Percentiles rank a stretch among this genome's conserved stretches.
Evolutionary conservation across 2,113 vertebrate species (phyloP).

Genomic region (Cavia aperea): DNA sequence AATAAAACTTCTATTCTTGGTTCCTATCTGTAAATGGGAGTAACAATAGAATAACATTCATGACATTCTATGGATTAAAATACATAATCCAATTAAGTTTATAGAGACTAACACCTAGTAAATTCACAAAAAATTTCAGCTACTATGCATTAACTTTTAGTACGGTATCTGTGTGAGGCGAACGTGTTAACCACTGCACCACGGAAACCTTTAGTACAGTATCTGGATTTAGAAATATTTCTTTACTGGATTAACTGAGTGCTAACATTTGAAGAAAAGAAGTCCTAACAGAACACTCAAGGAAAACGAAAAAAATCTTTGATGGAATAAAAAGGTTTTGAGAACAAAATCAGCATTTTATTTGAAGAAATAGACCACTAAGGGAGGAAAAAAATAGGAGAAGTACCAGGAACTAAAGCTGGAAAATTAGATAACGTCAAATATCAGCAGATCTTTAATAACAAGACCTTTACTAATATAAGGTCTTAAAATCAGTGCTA

Average conservation of each 20-base stretch:
- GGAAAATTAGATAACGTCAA: not conserved
- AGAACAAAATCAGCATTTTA: slow-evolving; percentile 15
- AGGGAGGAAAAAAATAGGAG: not conserved
- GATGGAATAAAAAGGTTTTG: not conserved
- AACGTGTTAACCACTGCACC: too few species aligned
- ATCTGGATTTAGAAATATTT: not conserved
- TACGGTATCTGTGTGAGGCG: not conserved
- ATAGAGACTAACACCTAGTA: not conserved
- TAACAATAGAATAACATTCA: not conserved
- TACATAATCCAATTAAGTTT: not conserved
- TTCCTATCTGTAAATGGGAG: slow-evolving; percentile 18
- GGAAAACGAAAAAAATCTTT: not conserved
- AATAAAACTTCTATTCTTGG: slow-evolving; percentile 1
- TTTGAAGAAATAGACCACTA: not conserved
- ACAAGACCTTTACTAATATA: not conserved
- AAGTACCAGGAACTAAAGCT: not conserved
- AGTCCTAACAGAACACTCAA: slow-evolving; percentile 11
- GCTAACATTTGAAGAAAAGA: not conserved
- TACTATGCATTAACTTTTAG: not conserved
- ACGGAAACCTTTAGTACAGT: not conserved
- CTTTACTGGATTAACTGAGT: not conserved
- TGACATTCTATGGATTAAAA: not conserved
- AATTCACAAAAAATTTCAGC: not conserved
- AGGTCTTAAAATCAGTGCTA: not conserved
- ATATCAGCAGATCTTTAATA: slow-evolving; percentile 2